Evolutionary conservation across 2,888 invertebrate species (phyloP), one percentile per base, ranked within the genome.

Genomic region (Lydus trimaculatus): DNA sequence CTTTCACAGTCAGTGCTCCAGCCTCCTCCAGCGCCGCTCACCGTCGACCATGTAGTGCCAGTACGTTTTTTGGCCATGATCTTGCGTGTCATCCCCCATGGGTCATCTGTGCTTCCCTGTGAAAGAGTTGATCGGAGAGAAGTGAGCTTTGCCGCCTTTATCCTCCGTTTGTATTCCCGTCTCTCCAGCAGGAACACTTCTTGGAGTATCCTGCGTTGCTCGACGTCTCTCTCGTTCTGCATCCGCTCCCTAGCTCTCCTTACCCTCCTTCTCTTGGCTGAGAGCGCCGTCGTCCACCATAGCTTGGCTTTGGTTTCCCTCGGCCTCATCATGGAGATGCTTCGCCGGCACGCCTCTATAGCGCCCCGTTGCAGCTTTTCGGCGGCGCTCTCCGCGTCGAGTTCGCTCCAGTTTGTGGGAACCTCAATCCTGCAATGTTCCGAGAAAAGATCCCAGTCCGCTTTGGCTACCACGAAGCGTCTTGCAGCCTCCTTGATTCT

Each of bases 281-380:
- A 31, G 31, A 67, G 58, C 5, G 59, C 31, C 3, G 33, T 31
- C 15, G 31, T 62, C 69, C 69, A 69, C 69, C 61, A 65, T 31
- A 20, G 2, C 15, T 56, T 61, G 17, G 9, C 11, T 13, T 31
- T 17, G 25, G 48, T 52, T 17, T 2, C n/a, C 43, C 39, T 48
- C 31, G n/a, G 39, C 61, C 48, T 31, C 8, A 60, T 48, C 20
- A n/a, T 0, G 20, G 67, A 64, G 28, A 64, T 64, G 33, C 60
- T 60, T 1, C 13, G 43, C 15, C 20, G 43, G 60, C 67, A 67
- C 9, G 31, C 67, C 11, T 31, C 31, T n/a, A 67, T 60, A 15
- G 67, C 67, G n/a, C 20, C n/a, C 20, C 56, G 17, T 48, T 63
- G 63, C 13, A 63, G 39, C n/a, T 25, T 25, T 4, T 31, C 39